These are phyloP conservation scores for Tetheella fluctuosa DNA, from an alignment of 2,888 invertebrate species.

Conservation along the genomic window DNA sequence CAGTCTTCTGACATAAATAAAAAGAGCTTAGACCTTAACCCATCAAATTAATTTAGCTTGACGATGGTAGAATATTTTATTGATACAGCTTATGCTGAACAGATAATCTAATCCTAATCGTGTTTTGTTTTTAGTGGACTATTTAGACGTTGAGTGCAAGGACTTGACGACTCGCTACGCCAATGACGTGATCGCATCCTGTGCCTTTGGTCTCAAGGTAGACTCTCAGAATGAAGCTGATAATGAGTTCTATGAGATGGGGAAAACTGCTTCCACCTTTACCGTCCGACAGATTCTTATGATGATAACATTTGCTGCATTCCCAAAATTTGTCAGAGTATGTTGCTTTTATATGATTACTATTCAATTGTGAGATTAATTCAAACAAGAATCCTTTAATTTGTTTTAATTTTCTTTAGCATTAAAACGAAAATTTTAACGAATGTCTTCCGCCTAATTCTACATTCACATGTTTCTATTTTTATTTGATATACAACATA, in stretches of 20 bases:
- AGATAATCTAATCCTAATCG: no score
- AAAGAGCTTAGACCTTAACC: no score
- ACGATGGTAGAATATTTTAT: no score
- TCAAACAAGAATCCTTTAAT: not conserved
- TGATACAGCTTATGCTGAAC: no score
- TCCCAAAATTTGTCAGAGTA: conserved; percentile 45
- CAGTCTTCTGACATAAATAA: no score
- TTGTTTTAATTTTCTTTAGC: no score
- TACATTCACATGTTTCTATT: no score
- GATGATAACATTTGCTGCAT: conserved; percentile 38
- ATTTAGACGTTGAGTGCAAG: conserved; percentile 65
- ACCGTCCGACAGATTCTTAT: conserved; percentile 39
- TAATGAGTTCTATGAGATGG: conserved; percentile 82
- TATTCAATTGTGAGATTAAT: not conserved
- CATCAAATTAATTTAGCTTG: no score
- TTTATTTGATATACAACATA: no score
- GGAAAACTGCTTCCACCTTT: conserved; percentile 66
- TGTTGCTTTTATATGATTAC: conserved; percentile 4
- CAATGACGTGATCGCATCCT: conserved; percentile 81
- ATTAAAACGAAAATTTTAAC: no score
- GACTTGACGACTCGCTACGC: conserved; percentile 73
- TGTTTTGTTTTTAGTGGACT: conserved; percentile 36
- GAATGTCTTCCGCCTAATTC: no score
- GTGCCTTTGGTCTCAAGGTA: conserved; percentile 80
- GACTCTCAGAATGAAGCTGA: conserved; percentile 80